These are phyloP conservation scores for Gryllus longicercus DNA, from an alignment of 2,888 invertebrate species.

Conservation along the genomic window DNA sequence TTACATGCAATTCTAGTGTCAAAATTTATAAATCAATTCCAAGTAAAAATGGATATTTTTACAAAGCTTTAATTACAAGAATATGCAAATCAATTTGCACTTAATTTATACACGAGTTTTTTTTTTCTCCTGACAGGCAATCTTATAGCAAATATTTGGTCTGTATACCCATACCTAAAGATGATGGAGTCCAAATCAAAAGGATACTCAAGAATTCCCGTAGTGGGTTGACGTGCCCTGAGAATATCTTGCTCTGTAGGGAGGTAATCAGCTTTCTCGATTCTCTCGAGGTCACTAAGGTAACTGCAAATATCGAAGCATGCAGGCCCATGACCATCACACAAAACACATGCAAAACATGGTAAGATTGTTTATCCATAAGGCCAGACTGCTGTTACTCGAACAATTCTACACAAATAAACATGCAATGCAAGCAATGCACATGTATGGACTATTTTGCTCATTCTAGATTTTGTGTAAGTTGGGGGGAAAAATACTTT, in stretches of 20 bases:
- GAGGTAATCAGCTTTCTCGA: conserved; percentile 84
- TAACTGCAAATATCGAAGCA: conserved; percentile 70
- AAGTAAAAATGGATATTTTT: too few relatives aligned
- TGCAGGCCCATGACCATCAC: conserved; percentile 22
- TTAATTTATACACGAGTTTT: too few relatives aligned
- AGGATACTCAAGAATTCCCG: conserved; percentile 99
- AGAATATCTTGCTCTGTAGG: conserved; percentile 99
- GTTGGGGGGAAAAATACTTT: background rate
- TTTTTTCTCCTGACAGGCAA: too few relatives aligned
- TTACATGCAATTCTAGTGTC: too few relatives aligned
- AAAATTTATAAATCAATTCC: too few relatives aligned
- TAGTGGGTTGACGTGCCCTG: conserved; percentile 97
- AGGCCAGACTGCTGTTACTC: background rate
- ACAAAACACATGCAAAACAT: conserved; percentile 17
- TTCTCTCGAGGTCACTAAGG: conserved; percentile 92
- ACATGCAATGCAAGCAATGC: background rate
- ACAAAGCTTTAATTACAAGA: too few relatives aligned
- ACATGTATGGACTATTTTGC: background rate
- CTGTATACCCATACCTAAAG: conserved; percentile 74
- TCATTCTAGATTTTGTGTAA: too few relatives aligned
- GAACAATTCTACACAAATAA: background rate
- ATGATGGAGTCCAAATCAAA: conserved; percentile 99
- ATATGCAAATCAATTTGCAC: too few relatives aligned
- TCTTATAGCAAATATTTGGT: too few relatives aligned
- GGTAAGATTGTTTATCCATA: background rate